Percentiles rank a stretch among this genome's conserved stretches.
Evolutionary conservation across 2,113 vertebrate species (phyloP).

Genomic region (Epinephelus cyanopodus): DNA sequence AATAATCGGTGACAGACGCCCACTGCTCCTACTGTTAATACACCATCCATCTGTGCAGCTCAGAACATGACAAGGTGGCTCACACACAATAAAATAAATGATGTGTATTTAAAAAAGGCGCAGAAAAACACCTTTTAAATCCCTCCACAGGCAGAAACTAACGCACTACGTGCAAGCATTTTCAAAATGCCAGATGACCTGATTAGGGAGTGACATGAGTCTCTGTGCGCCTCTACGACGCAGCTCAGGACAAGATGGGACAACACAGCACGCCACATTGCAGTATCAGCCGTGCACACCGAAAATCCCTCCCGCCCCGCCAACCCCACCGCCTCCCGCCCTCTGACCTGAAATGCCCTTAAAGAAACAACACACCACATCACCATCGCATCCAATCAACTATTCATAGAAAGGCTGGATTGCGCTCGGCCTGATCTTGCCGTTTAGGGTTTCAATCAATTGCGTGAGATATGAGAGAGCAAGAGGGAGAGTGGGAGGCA

Average conservation of each 20-base stretch:
- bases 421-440: constrained; percentile 41
- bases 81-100: constrained; percentile 17
- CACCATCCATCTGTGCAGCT: constrained; percentile 62
- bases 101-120: constrained; percentile 31
- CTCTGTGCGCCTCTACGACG: constrained; percentile 54
- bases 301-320: constrained; percentile 16
- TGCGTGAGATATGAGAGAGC: constrained; percentile 66
- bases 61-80: constrained; percentile 52
- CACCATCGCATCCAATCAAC: constrained; percentile 71
- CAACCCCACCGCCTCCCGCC: constrained; percentile 30
- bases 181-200: constrained; percentile 53
- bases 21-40: constrained; percentile 47
- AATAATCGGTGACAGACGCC: constrained; percentile 38
- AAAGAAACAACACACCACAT: constrained; percentile 73
- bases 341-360: constrained; percentile 76
- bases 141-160: constrained; percentile 18
- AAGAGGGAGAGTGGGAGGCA: constrained; percentile 34
- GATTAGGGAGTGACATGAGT: constrained; percentile 63
- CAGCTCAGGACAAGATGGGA: constrained; percentile 57
- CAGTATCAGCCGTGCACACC: constrained; percentile 39
- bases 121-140: constrained; percentile 31
- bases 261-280: constrained; percentile 41
- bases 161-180: constrained; percentile 24
- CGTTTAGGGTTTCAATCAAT: constrained; percentile 82
- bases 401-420: constrained; percentile 75